A percentile compares a stretch with the other conserved stretches of the same genome.
phyloP scores from a whole-genome alignment of 2,888 invertebrate species.

The Drosophila siamana region DNA sequence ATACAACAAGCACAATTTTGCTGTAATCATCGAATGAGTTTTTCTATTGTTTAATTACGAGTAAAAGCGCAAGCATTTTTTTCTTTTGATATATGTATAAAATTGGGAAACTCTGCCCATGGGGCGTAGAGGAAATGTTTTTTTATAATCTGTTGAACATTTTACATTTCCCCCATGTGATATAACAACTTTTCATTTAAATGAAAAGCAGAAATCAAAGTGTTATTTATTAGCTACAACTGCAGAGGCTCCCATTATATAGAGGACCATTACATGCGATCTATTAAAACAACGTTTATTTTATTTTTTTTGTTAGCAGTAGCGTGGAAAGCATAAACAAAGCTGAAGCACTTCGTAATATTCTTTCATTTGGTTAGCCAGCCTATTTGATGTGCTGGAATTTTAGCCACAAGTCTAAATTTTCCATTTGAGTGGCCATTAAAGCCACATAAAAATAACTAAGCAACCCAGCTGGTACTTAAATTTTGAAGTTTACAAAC shows the following conservation, averaged over 20 bases:
- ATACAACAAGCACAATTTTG: slow-evolving; percentile 41
- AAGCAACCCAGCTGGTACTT: slow-evolving; percentile 18
- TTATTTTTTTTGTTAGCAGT: neutral
- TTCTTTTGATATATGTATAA: neutral
- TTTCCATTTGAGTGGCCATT: slow-evolving; percentile 55
- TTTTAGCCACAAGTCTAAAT: slow-evolving; percentile 18
- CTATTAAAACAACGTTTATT: neutral
- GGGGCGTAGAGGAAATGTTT: slow-evolving; percentile 44
- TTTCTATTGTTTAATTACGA: slow-evolving; percentile 63
- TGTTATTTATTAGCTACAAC: no score
- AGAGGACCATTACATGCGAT: neutral
- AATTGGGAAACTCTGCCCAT: slow-evolving; percentile 45
- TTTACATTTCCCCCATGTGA: slow-evolving; percentile 2
- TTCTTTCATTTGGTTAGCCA: slow-evolving; percentile 33
- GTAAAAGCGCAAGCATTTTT: slow-evolving; percentile 32
- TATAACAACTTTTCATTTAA: slow-evolving; percentile 4
- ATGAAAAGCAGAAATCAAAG: neutral
- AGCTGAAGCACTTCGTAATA: slow-evolving; percentile 30
- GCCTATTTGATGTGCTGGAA: slow-evolving; percentile 18
- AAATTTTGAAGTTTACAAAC: slow-evolving; percentile 47
- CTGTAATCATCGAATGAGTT: slow-evolving; percentile 54
- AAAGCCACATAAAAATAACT: slow-evolving; percentile 51
- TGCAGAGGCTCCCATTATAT: no score
- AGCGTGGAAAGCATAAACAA: slow-evolving; percentile 27
- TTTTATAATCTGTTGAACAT: slow-evolving; percentile 23